These are phyloP conservation scores for Lacerta agilis DNA, from an alignment of 2,797 vertebrate species.

Conservation along the genomic window DNA sequence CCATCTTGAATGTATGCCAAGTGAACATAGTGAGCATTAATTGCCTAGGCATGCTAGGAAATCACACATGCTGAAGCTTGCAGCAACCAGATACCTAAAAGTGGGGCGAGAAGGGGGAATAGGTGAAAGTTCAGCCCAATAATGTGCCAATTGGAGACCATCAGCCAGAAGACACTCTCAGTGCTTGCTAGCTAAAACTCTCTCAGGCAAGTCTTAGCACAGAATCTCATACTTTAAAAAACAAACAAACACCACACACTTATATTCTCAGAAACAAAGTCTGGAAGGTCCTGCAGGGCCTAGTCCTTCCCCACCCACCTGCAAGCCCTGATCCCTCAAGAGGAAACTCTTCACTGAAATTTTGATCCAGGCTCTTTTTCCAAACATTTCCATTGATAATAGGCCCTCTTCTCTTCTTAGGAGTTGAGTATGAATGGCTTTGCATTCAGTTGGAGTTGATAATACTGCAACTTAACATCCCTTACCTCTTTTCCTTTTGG, in stretches of 20 bases:
- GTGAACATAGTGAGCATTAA: not conserved
- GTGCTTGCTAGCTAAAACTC: not conserved
- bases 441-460: not conserved
- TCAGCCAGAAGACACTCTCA: not conserved
- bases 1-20: accelerated
- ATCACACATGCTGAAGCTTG: not conserved
- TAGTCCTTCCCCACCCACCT: not conserved
- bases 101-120: not conserved
- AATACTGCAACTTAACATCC: not conserved
- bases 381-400: not conserved
- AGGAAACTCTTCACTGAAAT: not conserved
- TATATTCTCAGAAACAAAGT: not conserved
- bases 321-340: not conserved
- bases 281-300: not conserved
- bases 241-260: not conserved
- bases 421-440: not conserved
- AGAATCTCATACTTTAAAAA: not conserved
- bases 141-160: not conserved
- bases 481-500: not conserved
- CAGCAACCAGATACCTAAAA: accelerated
- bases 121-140: not conserved
- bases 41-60: not conserved
- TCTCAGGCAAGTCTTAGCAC: not conserved
- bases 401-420: not conserved
- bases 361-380: not conserved